These are phyloP conservation scores for Albula glossodonta DNA, from an alignment of 2,113 vertebrate genomes.

Conservation along the genomic window DNA sequence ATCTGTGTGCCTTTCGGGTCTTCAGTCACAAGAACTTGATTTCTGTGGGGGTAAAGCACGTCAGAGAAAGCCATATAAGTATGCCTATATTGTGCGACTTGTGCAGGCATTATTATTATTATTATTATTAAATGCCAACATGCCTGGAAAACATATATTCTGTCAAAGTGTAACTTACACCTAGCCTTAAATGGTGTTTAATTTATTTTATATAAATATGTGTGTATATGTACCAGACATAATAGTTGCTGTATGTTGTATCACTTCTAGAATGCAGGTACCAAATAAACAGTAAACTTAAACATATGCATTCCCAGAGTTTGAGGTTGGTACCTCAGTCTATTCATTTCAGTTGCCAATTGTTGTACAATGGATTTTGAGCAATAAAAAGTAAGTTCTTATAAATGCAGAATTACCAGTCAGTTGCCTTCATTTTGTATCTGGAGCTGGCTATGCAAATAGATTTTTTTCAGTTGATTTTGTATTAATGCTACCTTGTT, in stretches of 20 bases:
- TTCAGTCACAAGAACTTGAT: background rate
- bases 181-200: conserved; percentile 38
- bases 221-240: conserved; percentile 8
- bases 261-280: conserved; percentile 31
- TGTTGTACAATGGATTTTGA: background rate
- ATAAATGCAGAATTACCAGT: background rate
- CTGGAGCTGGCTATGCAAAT: background rate
- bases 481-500: background rate
- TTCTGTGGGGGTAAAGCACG: background rate
- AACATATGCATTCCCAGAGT: background rate
- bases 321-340: background rate
- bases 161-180: conserved; percentile 39
- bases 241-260: conserved; percentile 19
- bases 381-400: conserved; percentile 9
- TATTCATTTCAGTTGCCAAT: background rate
- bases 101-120: conserved; percentile 44
- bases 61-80: background rate
- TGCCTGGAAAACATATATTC: conserved; percentile 33
- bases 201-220: conserved; percentile 45
- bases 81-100: conserved; percentile 1
- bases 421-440: background rate
- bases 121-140: conserved; percentile 50
- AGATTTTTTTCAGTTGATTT: background rate
- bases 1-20: background rate
- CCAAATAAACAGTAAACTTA: conserved; percentile 16